Base-by-base conservation (phyloP, 1,140 invertebrate genomes). In the Phthorimaea operculella region DNA sequence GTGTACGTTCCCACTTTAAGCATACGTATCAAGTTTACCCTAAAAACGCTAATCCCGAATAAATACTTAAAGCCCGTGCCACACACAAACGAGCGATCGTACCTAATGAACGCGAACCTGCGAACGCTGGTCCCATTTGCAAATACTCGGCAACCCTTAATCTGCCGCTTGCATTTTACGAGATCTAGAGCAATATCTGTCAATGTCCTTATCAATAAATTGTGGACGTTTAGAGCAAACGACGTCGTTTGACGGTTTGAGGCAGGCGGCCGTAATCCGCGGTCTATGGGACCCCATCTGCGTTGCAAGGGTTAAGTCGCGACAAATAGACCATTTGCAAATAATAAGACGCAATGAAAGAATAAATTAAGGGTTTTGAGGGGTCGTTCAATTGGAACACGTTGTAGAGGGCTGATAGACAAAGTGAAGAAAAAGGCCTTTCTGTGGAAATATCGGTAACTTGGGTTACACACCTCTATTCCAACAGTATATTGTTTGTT, bases 191-290 rank as follows among this genome's bases (percentile, higher is more conserved):
- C 79, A 76, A 84, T 84, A 84, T 83, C 81, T 84, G 81, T 84
- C 81, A 84, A 84, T 84, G 81, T 80, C 79, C 78, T 80, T 79
- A 79, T 84, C 81, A 84, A 84, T 84, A 84, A 84, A 84, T 84
- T 83, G 66, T 70, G 76, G 64, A 67, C 71, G 76, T 81, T 83
- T 78, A 79, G 54, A 72, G 71, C 71, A 66, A 82, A 81, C 74
- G 72, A 79, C 67, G 79, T 81, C 78, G 70, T 84, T 84, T 76
- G 77, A 81, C 73, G 77, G 71, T 79, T 79, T 71, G 66, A 70
- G 68, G 70, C 74, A 72, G 67, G 78, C 67, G 64, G 54, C 52
- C 52, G 69, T 83, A 79, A 79, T 79, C 74, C 78, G 67, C 65
- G 70, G 73, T 64, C 71, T 71, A 74, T 67, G 61, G 72, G 72